Evolutionary conservation across 2,888 invertebrate genomes (phyloP), one percentile per base, ranked within the genome.

Genomic region (Troides aeacus): DNA sequence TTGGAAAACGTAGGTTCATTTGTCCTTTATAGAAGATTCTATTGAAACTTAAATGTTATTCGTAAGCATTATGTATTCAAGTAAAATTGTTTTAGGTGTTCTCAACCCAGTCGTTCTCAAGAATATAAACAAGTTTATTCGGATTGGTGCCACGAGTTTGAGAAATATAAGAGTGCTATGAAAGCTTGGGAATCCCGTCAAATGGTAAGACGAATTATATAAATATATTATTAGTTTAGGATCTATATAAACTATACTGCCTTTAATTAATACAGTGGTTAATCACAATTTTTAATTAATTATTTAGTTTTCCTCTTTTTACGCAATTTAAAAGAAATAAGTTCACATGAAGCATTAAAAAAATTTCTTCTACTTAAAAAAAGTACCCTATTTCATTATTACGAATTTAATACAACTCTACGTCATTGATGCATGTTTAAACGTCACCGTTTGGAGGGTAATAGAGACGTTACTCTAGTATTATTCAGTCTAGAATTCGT

Each of bases 101-200:
- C 92, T 53, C 93, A 94, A 75, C 94, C 94, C 10, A 93, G 91
- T 75, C 93, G 93, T 78, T 89, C 93, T 10, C 92, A 93, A 72
- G 94, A 94, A 76, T 94, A 94, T 80, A 93, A 93, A 82, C 93
- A 94, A 79, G 94, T 94, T 71, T 95, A 95, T 83, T 94, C 95
- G 10, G 95, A 95, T 79, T 96, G 95, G 95, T 96, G 95, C 81
- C 94, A 95, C 77, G 95, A 95, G 85, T 95, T 95, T 80, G 95
- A 95, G 82, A 94, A 94, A 80, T 95, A 95, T 86, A 95, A 95
- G 84, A 93, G 89, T 77, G 95, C 94, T 53, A 94, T 94, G 94
- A 94, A 94, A 76, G 93, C 92, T 71, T 95, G 95, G 95, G 94
- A 94, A 81, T 88, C 92, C 53, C 89, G 93, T 75, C 94, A 94